A percentile compares a stretch with the other conserved stretches of the same genome.
Evolutionary conservation across 92 coral and sea anemone genomes (phyloP).

Genomic region (Phenganax subtilis): DNA sequence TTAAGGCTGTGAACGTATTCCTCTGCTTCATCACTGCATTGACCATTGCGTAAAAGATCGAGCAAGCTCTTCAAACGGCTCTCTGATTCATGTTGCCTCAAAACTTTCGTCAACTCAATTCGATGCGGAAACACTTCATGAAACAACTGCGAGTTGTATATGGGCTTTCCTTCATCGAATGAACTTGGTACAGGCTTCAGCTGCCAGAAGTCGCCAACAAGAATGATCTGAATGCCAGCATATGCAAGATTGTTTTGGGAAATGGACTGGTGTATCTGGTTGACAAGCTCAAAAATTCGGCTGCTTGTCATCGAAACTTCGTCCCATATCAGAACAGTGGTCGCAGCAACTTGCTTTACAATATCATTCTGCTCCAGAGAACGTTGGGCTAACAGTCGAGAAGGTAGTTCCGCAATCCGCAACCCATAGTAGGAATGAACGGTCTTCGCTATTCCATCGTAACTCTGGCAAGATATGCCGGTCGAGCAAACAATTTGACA

Average conservation of each 20-base stretch:
- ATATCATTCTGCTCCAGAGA: too few relatives aligned
- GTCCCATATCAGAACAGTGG: too few relatives aligned
- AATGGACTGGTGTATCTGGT: not conserved
- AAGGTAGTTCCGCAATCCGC: too few relatives aligned
- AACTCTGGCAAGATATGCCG: too few relatives aligned
- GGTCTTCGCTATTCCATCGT: not conserved
- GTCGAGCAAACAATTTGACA: too few relatives aligned
- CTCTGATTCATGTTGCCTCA: conserved; percentile 30
- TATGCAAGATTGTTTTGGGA: not conserved
- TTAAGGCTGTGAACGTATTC: not conserved
- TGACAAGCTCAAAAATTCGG: not conserved
- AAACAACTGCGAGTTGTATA: conserved; percentile 5
- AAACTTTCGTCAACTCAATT: conserved; percentile 5
- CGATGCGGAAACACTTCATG: conserved; percentile 20
- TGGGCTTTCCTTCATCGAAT: not conserved
- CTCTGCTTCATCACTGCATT: conserved; percentile 16
- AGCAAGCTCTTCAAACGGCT: not conserved
- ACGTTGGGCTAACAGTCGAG: too few relatives aligned
- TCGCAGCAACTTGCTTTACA: too few relatives aligned
- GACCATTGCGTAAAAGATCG: conserved; percentile 12
- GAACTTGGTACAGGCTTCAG: too few relatives aligned
- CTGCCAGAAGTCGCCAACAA: conserved; percentile 17
- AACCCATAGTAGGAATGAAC: too few relatives aligned
- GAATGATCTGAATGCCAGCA: conserved; percentile 26
- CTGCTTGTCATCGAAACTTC: too few relatives aligned